Evolutionary conservation across 1,140 invertebrate genomes (phyloP).

Genomic region (Brachionus paranguensis): DNA sequence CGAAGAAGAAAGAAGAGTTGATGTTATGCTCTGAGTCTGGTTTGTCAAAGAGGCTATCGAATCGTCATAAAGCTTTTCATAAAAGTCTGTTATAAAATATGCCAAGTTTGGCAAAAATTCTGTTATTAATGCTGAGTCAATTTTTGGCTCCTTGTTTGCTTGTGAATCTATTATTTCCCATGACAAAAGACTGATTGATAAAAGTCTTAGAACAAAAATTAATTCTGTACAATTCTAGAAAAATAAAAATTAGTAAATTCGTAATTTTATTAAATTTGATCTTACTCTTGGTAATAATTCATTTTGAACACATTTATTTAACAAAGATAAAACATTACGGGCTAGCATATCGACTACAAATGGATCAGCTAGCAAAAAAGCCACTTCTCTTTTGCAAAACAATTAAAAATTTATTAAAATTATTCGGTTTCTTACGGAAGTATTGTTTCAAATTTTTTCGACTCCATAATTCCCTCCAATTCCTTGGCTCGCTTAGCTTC

Average conservation of each 20-base stretch:
- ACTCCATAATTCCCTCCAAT: conserved; percentile 25
- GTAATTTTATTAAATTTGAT: not conserved
- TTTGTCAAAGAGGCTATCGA: not conserved
- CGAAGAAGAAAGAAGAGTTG: not conserved
- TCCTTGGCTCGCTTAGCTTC: conserved; percentile 24
- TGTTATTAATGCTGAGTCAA: conserved; percentile 42
- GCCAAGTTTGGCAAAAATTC: conserved; percentile 40
- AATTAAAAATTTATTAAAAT: not conserved
- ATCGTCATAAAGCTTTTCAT: conserved; percentile 37
- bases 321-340: not conserved
- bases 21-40: not conserved
- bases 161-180: conserved; percentile 94
- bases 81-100: conserved; percentile 38
- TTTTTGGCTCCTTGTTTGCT: conserved; percentile 83
- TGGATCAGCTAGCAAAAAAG: conserved; percentile 30
- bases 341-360: conserved; percentile 27
- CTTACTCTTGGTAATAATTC: conserved; percentile 33
- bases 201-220: conserved; percentile 81
- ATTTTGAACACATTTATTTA: conserved; percentile 38
- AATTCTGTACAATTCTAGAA: conserved; percentile 76
- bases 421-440: not conserved
- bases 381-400: not conserved
- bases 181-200: conserved; percentile 81
- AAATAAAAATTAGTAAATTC: conserved; percentile 42
- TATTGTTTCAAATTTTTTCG: conserved; percentile 36